phyloP scores from a whole-genome alignment of 2,888 invertebrate genomes.

The Melieria crassipennis region DNA sequence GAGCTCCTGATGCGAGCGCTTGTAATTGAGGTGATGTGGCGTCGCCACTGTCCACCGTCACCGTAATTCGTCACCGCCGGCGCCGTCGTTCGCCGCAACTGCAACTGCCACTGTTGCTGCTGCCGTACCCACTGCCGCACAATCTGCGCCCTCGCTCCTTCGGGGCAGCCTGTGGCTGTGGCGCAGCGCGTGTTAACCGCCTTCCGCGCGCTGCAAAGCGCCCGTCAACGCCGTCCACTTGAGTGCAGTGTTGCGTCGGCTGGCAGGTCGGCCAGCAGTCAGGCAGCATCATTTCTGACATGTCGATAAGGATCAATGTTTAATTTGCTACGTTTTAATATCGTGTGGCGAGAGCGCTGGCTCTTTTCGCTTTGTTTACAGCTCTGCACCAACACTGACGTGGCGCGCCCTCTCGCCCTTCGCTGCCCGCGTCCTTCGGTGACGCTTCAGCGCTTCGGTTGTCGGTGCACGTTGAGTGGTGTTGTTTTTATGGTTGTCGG shows the following conservation, averaged over 20 bases:
- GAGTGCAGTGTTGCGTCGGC: background rate
- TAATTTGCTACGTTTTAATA: constrained; percentile 52
- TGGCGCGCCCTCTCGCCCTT: background rate
- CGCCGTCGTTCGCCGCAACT: background rate
- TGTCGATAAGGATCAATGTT: constrained; percentile 62
- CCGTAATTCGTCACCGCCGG: background rate
- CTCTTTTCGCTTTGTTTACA: background rate
- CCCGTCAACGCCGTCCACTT: background rate
- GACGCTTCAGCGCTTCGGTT: background rate
- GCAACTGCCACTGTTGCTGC: background rate
- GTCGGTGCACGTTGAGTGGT: constrained; percentile 42
- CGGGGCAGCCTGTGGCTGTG: background rate
- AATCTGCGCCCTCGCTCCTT: no score
- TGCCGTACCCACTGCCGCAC: background rate
- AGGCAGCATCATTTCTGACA: constrained; percentile 51
- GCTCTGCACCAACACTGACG: background rate
- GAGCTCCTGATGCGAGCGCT: constrained; percentile 31
- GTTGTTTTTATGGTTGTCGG: constrained; percentile 58
- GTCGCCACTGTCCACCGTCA: constrained; percentile 43
- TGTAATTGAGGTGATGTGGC: constrained; percentile 49
- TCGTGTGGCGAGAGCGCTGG: constrained; percentile 35
- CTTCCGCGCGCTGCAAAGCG: background rate
- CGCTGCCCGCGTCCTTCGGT: background rate
- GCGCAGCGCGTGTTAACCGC: background rate
- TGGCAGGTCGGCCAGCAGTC: constrained; percentile 1